phyloP scores from a whole-genome alignment of 2,888 invertebrate genomes.

The Luffia ferchaultella region DNA sequence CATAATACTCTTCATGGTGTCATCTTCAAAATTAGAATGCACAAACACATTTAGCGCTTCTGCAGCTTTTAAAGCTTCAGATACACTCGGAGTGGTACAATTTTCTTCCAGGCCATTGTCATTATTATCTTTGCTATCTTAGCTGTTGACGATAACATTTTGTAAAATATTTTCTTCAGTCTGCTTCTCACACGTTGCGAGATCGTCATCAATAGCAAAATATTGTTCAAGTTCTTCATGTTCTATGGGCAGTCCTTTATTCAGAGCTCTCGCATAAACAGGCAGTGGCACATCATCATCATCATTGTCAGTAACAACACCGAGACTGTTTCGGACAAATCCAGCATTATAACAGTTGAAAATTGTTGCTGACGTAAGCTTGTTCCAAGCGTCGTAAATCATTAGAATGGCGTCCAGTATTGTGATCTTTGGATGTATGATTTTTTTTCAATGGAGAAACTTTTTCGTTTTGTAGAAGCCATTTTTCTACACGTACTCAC shows the following conservation, averaged over 20 bases:
- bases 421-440: not conserved
- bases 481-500: no score
- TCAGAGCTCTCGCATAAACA: constrained; percentile 15
- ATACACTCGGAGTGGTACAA: constrained; percentile 8
- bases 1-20: constrained; percentile 17
- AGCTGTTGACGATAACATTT: constrained; percentile 7
- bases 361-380: not conserved
- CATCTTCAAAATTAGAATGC: constrained; percentile 18
- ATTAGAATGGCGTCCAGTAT: not conserved
- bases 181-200: constrained; percentile 7
- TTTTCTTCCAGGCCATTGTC: constrained; percentile 5
- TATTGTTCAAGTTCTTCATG: constrained; percentile 6
- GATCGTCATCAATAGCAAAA: constrained; percentile 5
- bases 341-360: not conserved
- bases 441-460: no score
- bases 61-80: constrained; percentile 17
- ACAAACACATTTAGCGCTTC: constrained; percentile 15
- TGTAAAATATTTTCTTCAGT: constrained; percentile 8
- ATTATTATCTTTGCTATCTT: constrained; percentile 7
- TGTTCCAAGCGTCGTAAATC: not conserved
- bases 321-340: not conserved
- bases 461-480: no score
- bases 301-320: constrained; percentile 3
- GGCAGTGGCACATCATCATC: constrained; percentile 17
- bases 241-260: constrained; percentile 15